Base-by-base conservation (phyloP, 2,888 invertebrate genomes). In the Antitype chi region DNA sequence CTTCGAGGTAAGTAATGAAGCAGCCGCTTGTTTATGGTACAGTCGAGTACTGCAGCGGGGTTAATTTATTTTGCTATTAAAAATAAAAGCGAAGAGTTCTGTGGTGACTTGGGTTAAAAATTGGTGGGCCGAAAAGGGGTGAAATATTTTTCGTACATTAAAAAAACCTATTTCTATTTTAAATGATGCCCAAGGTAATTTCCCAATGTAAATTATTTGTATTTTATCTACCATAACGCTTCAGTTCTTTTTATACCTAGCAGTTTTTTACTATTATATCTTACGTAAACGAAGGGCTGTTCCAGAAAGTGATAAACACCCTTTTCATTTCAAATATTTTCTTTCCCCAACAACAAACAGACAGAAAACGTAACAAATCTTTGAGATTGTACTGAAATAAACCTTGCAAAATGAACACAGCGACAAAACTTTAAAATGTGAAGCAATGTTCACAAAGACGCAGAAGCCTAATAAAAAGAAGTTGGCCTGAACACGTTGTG, bases 1-100 rank as follows among this genome's bases (percentile, higher is more conserved):
- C 91, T 93, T 94, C 94, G 84, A 88, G 85, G 88, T 89, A 89
- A 89, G 87, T 88, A 89, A 88, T 88, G 88, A 88, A 88, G 81
- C 78, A 64, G 85, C 75, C 81, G 80, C 78, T 86, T 89, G 80
- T 88, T 89, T 89, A 83, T 87, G 70, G 81, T 85, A 84, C 87
- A 84, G 87, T 85, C 78, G 75, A 80, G 87, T 70, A 86, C 76
- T 86, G 76, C 76, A 77, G 67, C 23, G 66, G 60, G 70, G 70
- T 82, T 86, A 78, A 74, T 88, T 86, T 83, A 76, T 86, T 80
- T 79, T 80, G 75, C 76, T 76, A 78, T 85, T 78, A 82, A 86
- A 85, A 87, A 82, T 80, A 75, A 71, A 76, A 32, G 69, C 62
- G 64, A 43, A 71, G 62, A 77, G 32, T 82, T 57, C 55, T 69